phyloP scores from a whole-genome alignment of 2,888 invertebrate species.

The Cotesia congregata region DNA sequence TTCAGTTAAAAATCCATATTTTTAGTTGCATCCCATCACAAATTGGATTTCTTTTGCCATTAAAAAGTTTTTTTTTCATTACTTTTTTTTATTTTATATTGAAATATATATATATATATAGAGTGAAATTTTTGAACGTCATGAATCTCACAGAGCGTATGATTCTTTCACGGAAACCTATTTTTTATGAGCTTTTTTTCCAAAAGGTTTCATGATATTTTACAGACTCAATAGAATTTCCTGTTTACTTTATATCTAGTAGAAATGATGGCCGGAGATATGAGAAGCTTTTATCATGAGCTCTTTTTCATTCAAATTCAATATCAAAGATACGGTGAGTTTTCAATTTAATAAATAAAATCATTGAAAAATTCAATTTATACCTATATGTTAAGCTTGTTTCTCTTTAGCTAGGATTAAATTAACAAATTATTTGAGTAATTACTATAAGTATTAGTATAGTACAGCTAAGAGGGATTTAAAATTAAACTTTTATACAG shows the following conservation, averaged over 20 bases:
- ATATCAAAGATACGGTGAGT: neutral
- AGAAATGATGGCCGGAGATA: neutral
- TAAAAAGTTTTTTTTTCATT: neutral
- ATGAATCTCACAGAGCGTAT: neutral
- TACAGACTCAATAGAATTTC: neutral
- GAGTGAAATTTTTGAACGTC: neutral
- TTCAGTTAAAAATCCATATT: neutral
- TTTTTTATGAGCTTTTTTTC: neutral
- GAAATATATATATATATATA: neutral
- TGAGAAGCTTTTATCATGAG: neutral
- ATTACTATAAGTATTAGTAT: no score
- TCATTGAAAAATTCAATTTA: neutral
- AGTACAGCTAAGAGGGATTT: no score
- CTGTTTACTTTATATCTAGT: conserved; percentile 14
- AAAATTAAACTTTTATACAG: no score
- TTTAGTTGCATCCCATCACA: neutral
- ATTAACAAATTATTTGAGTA: no score
- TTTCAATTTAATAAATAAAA: neutral
- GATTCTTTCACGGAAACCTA: neutral
- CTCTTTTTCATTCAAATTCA: neutral
- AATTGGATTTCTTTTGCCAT: neutral
- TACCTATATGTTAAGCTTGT: neutral
- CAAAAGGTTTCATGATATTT: conserved; percentile 7
- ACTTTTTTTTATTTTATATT: neutral
- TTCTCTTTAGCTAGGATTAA: neutral